Evolutionary conservation across 2,888 invertebrate species (phyloP).

Genomic region (Rhamnusium bicolor): DNA sequence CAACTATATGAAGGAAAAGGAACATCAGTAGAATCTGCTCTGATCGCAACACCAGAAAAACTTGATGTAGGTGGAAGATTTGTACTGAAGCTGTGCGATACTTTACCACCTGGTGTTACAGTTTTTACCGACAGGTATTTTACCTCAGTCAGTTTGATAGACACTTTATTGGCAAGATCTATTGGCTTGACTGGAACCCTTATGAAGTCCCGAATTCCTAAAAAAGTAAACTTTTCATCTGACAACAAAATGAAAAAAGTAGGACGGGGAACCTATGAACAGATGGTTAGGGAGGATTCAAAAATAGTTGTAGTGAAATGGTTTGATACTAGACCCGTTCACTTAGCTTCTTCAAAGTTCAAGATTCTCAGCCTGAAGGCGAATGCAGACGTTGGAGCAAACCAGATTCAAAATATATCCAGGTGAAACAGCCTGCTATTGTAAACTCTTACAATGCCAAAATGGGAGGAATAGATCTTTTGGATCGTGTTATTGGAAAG

Average conservation of each 20-base stretch:
- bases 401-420: no score
- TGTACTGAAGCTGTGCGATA: background rate
- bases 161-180: background rate
- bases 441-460: no score
- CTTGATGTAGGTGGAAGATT: constrained; percentile 3
- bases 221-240: background rate
- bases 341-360: no score
- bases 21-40: background rate
- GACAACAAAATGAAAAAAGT: no score
- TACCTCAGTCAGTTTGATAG: background rate
- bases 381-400: no score
- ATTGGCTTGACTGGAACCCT: background rate
- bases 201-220: background rate
- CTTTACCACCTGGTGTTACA: background rate
- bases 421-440: no score
- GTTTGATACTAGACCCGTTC: no score
- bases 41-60: background rate
- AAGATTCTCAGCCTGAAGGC: no score
- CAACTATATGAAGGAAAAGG: background rate
- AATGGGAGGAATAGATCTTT: no score
- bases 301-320: no score
- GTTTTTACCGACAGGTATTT: background rate
- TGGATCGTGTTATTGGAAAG: no score
- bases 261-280: background rate
- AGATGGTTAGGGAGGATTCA: no score